Evolutionary conservation across 2,888 invertebrate genomes (phyloP), one percentile per base, ranked within the genome.

Genomic region (Dendrolimus houi): DNA sequence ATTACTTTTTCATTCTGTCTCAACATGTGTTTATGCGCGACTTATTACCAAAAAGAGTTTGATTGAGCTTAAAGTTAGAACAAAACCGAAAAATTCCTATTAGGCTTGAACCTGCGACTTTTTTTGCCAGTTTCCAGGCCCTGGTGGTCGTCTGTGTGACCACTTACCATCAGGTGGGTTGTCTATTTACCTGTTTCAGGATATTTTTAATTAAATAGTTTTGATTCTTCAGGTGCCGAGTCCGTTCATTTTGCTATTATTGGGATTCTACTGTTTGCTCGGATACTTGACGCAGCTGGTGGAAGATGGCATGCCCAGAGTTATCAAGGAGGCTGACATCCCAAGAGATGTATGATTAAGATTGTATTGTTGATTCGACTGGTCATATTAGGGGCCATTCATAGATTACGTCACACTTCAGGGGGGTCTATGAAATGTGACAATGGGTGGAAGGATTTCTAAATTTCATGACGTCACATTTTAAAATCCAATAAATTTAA

Each of bases 281-380:
- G 85, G 74, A 0, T 87, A 71, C 59, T 52, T 83, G 7, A 75
- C 83, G 0, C 85, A 85, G 55, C 59, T 85, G 52, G 70, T 84
- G 0, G 88, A 88, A 63, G 81, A 87, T 69, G 75, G 69, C 9
- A 79, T 88, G 81, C 87, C 87, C 0, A 62, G 62, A 0, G 70
- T 77, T 1, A 59, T 87, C 7, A 59, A 54, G 0, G 79, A 83
- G 2, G 57, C 60, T 0, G 74, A 77, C 0, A 55, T 83, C 1
- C 41, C 70, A 1, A 64, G 55, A 60, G 74, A 79, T 60, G 87
- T 87, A 55, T 29, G 29, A 29, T 29, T 29, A 29, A 29, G 29
- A 29, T 29, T 29, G 6, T 29, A 29, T 29, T 29, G 6, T 29
- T 29, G 29, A 29, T 29, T 29, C 29, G 3, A 29, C 29, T 17